Base-by-base conservation (phyloP, 2,113 vertebrate species). In the Ploceus nigricollis region DNA sequence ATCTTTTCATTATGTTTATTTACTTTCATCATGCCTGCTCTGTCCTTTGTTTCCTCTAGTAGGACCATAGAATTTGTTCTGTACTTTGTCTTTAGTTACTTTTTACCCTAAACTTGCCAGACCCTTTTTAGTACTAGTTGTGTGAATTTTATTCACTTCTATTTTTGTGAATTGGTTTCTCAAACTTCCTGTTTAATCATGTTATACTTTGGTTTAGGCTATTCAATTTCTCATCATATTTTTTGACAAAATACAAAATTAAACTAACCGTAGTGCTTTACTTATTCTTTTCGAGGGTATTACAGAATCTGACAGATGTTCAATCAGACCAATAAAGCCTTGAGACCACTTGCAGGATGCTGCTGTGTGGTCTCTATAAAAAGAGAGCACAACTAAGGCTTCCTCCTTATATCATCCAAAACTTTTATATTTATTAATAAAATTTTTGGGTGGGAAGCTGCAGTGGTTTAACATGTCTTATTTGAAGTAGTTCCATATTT, bases 341-440 rank as follows among this genome's bases (percentile, higher is more conserved):
- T 61, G 31, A 81, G n/a, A 58, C 18, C 7, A 3, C 20, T 65
- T 91, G 47, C 30, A 64, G 42, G 16, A 39, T 37, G 15, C 23
- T 30, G 24, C 35, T 82, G 44, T 2, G 7, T 66, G 35, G 21
- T 40, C n/a, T 68, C 18, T 50, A 4, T 53, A 51, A 9, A 14
- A 24, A 47, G 37, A 54, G 10, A 53, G 9, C 22, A 54, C 35
- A 82, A 35, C 11, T 54, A 24, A 58, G 3, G 12, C 15, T 76
- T 87, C 11, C 1, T 45, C 13, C 24, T 87, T 70, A 1, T 47
- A 31, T 58, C 0, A 0, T 58, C 21, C 54, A 58, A 50, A 75
- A 14, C 23, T 48, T 21, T 35, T 66, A 18, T 37, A 44, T 69
- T 75, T 30, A 39, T 39, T 77, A 77, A 24, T 28, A 40, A 48